Conservation (phyloP, 1,140 invertebrate genomes). For the Sinonovacula constricta region DNA sequence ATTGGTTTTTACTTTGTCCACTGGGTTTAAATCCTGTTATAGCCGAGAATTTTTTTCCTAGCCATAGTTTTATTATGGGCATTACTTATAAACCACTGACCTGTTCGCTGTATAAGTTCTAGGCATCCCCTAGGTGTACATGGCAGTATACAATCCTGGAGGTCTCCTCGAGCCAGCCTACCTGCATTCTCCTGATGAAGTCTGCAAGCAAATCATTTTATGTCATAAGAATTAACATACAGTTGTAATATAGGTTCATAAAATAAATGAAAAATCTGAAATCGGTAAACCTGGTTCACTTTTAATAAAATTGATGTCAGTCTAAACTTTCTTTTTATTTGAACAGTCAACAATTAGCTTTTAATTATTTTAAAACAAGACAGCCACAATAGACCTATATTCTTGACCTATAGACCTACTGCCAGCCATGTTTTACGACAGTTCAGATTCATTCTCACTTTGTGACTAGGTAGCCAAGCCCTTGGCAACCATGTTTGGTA, state of each 20-base stretch:
- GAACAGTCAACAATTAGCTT: not conserved
- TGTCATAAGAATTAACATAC: not conserved
- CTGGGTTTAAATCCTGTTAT: not conserved
- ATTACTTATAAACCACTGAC: slow-evolving; percentile 53
- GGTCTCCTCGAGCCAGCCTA: slow-evolving; percentile 86
- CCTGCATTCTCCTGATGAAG: slow-evolving; percentile 95
- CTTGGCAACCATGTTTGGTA: too few relatives aligned
- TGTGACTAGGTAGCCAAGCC: too few relatives aligned
- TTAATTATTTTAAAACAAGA: too few relatives aligned
- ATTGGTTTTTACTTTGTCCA: not conserved
- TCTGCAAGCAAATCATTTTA: slow-evolving; percentile 79
- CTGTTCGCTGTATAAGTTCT: slow-evolving; percentile 90
- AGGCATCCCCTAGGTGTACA: slow-evolving; percentile 96
- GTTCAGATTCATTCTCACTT: too few relatives aligned
- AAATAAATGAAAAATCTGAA: too few relatives aligned
- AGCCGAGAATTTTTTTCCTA: too few relatives aligned
- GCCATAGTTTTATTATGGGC: not conserved
- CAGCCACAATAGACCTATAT: too few relatives aligned
- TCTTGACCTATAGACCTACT: too few relatives aligned
- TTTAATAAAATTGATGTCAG: not conserved
- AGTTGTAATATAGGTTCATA: too few relatives aligned
- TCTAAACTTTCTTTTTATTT: not conserved
- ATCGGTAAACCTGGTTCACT: not conserved
- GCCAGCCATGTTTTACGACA: too few relatives aligned
- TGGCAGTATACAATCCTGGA: slow-evolving; percentile 89